These are phyloP conservation scores for Coptotermes formosanus DNA, from an alignment of 1,140 invertebrate species.

Conservation along the genomic window DNA sequence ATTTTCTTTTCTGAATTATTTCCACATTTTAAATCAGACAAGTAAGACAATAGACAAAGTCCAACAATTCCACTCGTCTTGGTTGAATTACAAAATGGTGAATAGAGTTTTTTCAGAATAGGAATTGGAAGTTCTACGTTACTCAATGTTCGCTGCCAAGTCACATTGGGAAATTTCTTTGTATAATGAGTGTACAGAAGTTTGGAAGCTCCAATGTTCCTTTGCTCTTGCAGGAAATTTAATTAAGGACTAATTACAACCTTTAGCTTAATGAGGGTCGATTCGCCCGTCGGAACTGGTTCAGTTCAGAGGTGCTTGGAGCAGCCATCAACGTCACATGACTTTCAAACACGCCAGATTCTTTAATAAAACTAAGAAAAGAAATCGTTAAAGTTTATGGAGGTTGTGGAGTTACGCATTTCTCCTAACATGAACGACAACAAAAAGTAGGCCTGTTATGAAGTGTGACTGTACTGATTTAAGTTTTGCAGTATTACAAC, in stretches of 20 bases:
- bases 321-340: not conserved
- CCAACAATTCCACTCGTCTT: no score
- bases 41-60: no score
- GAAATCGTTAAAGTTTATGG: not conserved
- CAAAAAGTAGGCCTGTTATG: no score
- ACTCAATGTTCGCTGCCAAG: not conserved
- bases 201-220: not conserved
- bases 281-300: not conserved
- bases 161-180: not conserved
- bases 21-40: no score
- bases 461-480: no score
- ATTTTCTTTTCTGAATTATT: no score
- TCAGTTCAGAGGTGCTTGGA: not conserved
- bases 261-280: slow-evolving; percentile 9
- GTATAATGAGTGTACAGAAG: not conserved
- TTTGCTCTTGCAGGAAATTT: not conserved
- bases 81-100: not conserved
- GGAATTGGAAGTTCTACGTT: not conserved
- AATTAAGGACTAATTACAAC: slow-evolving; percentile 13
- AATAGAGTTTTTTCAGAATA: not conserved
- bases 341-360: not conserved
- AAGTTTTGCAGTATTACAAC: no score
- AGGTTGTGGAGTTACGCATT: not conserved
- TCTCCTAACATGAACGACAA: not conserved
- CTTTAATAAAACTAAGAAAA: not conserved